Evolutionary conservation across 2,888 invertebrate genomes (phyloP).

Genomic region (Julus scandinavius): DNA sequence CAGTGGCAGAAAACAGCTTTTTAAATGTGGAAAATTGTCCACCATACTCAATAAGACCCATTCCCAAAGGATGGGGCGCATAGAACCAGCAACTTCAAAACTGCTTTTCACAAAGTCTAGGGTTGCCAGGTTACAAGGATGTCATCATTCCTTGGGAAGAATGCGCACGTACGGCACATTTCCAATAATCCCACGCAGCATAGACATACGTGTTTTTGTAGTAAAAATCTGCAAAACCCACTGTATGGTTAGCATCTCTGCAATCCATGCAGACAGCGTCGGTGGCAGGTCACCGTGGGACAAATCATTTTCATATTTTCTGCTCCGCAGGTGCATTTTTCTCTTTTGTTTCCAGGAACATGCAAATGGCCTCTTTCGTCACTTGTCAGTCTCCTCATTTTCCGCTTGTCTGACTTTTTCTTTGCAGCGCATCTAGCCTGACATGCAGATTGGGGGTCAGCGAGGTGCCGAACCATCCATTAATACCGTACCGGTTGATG

Average conservation of each 20-base stretch:
- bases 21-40: background rate
- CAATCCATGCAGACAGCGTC: background rate
- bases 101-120: background rate
- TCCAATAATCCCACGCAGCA: background rate
- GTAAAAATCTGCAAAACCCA: background rate
- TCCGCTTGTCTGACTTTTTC: constrained; percentile 31
- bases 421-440: background rate
- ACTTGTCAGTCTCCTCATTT: constrained; percentile 37
- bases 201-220: background rate
- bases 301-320: constrained; percentile 32
- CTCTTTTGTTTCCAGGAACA: constrained; percentile 23
- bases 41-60: background rate
- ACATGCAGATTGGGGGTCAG: constrained; percentile 40
- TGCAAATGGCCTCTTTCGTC: background rate
- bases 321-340: constrained; percentile 20
- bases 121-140: constrained; percentile 42
- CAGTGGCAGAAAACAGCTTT: background rate
- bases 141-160: background rate
- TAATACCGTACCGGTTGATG: constrained; percentile 40
- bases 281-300: constrained; percentile 38
- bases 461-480: constrained; percentile 35
- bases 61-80: background rate
- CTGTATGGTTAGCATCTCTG: background rate
- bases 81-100: background rate
- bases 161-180: background rate